phyloP scores from a whole-genome alignment of 2,888 invertebrate species.

The Trachelus troglodyta region DNA sequence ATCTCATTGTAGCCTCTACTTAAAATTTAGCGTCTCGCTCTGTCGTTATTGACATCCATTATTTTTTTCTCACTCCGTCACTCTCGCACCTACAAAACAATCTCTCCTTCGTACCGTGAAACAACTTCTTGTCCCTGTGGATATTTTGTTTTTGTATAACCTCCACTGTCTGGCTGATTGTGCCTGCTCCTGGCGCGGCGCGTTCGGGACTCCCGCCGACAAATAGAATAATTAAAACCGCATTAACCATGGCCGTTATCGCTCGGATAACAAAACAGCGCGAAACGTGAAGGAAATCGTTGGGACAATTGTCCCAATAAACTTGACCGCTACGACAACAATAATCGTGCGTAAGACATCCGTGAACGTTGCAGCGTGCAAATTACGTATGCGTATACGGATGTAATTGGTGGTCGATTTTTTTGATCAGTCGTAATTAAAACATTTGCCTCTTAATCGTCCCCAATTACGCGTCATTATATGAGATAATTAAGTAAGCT shows the following conservation, averaged over 20 bases:
- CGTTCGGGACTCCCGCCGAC: slow-evolving; percentile 27
- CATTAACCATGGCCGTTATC: slow-evolving; percentile 42
- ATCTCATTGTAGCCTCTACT: not conserved
- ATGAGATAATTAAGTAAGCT: slow-evolving; percentile 55
- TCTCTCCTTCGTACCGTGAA: not conserved
- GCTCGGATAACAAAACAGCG: not conserved
- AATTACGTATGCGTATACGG: not conserved
- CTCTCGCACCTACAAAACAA: not conserved
- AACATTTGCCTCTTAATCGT: slow-evolving; percentile 55
- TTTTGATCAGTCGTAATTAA: slow-evolving; percentile 54
- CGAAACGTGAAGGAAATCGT: not conserved
- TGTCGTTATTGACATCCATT: not conserved
- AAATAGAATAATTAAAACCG: slow-evolving; percentile 62
- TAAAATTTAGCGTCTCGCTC: not conserved
- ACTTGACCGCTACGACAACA: not conserved
- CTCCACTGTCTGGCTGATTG: not conserved
- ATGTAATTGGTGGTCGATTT: slow-evolving; percentile 18
- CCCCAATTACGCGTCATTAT: slow-evolving; percentile 58
- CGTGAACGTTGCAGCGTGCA: not conserved
- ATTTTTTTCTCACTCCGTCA: not conserved
- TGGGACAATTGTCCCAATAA: slow-evolving; percentile 1
- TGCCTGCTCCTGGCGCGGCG: not conserved
- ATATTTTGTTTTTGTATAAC: not conserved
- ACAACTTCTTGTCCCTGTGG: not conserved
- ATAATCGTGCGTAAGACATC: not conserved